These are phyloP conservation scores for Drosophila hamatofila DNA, from an alignment of 2,888 invertebrate species.

Conservation along the genomic window DNA sequence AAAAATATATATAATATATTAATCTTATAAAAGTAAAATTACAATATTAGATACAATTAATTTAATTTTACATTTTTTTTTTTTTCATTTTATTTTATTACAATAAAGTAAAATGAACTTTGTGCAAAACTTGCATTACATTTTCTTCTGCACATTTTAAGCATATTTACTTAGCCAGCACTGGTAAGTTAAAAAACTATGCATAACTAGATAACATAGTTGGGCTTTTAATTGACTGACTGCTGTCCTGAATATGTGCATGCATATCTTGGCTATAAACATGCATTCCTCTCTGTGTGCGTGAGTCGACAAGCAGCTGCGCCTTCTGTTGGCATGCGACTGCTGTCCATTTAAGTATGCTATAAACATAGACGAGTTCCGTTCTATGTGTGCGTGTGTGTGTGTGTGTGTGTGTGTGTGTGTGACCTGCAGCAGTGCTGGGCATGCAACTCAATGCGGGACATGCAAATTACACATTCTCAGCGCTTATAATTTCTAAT, in stretches of 20 bases:
- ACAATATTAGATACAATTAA: too few relatives aligned
- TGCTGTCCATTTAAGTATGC: slow-evolving; percentile 35
- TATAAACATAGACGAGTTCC: slow-evolving; percentile 13
- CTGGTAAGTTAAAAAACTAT: not conserved
- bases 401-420: slow-evolving; percentile 6
- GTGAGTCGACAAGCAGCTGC: slow-evolving; percentile 34
- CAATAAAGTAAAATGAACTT: too few relatives aligned
- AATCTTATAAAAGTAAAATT: too few relatives aligned
- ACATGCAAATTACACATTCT: slow-evolving; percentile 76
- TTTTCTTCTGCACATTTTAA: not conserved
- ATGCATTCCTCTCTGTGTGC: not conserved
- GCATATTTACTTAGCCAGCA: not conserved
- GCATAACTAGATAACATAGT: slow-evolving; percentile 1
- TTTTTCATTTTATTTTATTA: too few relatives aligned
- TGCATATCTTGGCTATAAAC: not conserved
- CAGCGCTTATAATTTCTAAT: slow-evolving; percentile 80
- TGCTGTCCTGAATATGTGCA: not conserved
- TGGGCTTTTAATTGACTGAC: slow-evolving; percentile 43
- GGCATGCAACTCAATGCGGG: slow-evolving; percentile 25
- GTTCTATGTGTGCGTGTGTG: not conserved
- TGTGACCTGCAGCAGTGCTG: slow-evolving; percentile 20
- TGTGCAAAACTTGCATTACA: too few relatives aligned
- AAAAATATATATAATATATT: too few relatives aligned
- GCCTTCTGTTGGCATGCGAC: slow-evolving; percentile 56
- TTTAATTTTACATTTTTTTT: too few relatives aligned